A percentile compares a stretch with the other conserved stretches of the same genome.
These are phyloP conservation scores for Bibio marci DNA, from an alignment of 2,888 invertebrate genomes.

Conservation along the genomic window DNA sequence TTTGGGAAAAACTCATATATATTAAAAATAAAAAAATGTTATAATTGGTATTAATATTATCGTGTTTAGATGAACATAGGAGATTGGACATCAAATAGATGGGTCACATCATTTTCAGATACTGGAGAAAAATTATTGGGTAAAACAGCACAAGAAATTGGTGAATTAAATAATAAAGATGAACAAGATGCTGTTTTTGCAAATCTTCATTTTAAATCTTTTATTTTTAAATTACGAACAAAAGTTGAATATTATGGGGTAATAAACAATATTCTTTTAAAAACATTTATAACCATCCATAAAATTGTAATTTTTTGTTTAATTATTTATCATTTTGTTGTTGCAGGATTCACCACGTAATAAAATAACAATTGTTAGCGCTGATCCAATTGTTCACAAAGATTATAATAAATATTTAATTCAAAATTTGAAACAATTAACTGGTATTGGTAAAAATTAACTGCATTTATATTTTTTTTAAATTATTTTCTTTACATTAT, in stretches of 20 bases:
- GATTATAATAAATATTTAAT: constrained; percentile 57
- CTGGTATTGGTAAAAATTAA: background rate
- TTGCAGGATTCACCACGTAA: constrained; percentile 62
- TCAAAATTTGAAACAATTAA: constrained; percentile 26
- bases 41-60: background rate
- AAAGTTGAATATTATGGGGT: constrained; percentile 88
- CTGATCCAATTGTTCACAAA: constrained; percentile 55
- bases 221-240: constrained; percentile 66
- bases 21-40: background rate
- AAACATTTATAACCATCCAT: background rate
- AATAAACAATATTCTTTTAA: constrained; percentile 14
- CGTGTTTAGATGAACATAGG: constrained; percentile 56
- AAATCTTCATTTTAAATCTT: constrained; percentile 60
- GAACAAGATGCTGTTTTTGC: constrained; percentile 51
- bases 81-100: constrained; percentile 75
- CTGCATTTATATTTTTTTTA: too few species aligned
- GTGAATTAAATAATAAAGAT: constrained; percentile 48
- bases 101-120: constrained; percentile 82
- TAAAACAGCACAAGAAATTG: constrained; percentile 55
- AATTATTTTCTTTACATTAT: too few species aligned
- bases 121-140: constrained; percentile 63
- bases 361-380: constrained; percentile 53
- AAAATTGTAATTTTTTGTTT: constrained; percentile 6
- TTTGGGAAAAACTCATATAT: background rate
- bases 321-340: background rate